These are phyloP conservation scores for Cydia amplana DNA, from an alignment of 1,140 invertebrate genomes.

Conservation along the genomic window DNA sequence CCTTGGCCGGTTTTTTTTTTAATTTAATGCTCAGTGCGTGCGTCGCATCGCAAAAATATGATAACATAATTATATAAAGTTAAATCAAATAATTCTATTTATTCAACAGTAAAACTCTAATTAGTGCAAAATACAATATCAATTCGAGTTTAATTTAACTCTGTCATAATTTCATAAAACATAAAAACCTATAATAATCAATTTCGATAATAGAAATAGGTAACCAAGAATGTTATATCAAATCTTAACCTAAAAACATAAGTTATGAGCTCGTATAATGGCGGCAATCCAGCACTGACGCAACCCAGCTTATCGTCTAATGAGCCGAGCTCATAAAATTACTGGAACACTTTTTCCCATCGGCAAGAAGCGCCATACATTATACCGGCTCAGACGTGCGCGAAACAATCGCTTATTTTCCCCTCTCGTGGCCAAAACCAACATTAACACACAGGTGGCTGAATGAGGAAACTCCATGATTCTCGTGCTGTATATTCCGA, in stretches of 20 bases:
- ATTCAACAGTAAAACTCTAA: too few species aligned
- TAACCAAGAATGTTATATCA: neutral
- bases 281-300: neutral
- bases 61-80: too few species aligned
- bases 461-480: conserved; percentile 1
- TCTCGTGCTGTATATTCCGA: neutral
- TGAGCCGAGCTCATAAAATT: conserved; percentile 25
- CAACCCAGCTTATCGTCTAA: conserved; percentile 15
- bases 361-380: conserved; percentile 4
- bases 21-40: too few species aligned
- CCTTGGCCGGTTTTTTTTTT: too few species aligned
- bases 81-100: too few species aligned
- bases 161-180: too few species aligned
- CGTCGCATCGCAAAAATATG: too few species aligned
- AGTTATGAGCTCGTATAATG: neutral
- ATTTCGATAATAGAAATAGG: too few species aligned
- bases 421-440: neutral
- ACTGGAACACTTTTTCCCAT: conserved; percentile 26
- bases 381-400: neutral
- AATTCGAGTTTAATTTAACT: too few species aligned
- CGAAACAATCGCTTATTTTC: conserved; percentile 25
- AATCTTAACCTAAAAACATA: neutral
- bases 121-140: too few species aligned
- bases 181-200: too few species aligned
- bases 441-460: neutral